Base-by-base conservation (phyloP, 1,140 invertebrate species). In the Drosophila prosaltans region DNA sequence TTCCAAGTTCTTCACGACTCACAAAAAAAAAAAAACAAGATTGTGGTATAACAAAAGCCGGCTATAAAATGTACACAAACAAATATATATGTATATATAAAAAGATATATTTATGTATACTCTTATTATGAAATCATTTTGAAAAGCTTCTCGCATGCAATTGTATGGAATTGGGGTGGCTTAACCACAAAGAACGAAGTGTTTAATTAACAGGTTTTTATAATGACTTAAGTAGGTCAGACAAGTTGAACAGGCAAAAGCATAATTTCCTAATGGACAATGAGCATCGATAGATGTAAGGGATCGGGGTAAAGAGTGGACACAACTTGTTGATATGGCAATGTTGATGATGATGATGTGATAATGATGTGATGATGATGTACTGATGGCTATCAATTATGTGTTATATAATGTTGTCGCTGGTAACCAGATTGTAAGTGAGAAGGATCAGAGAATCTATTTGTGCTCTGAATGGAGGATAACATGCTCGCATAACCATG, bases 311-410 rank as follows among this genome's bases (percentile, higher is more conserved):
- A 36, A 36, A 6, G 55, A 65, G 70, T 65, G 45, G 40, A 51
- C 16, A 1, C 10, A 36, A 86, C 83, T 78, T 86, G 83, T 86
- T 86, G 84, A 83, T 80, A 88, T 89, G 72, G 72, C 72, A 86
- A 73, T 69, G 59, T 41, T 60, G 36, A 40, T 32, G 58, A 16
- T 41, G 39, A 30, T 41, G 39, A 40, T 58, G 55, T 32, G 16
- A 16, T 32, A 36, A 54, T n/a, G n/a, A n/a, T n/a, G n/a, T 32
- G 58, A 16, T 41, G 39, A 30, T 41, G 39, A 40, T 58, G 55
- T 32, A 0, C 0, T 32, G 36, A 54, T 48, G 51, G 63, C 4
- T 45, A 48, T 75, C 71, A 62, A 66, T 79, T 74, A 67, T 62
- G 51, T 68, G 69, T 70, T 85, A 69, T 61, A 45, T 67, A 66